These are phyloP conservation scores for Lagocephalus sceleratus DNA, from an alignment of 2,797 vertebrate species.

Conservation along the genomic window DNA sequence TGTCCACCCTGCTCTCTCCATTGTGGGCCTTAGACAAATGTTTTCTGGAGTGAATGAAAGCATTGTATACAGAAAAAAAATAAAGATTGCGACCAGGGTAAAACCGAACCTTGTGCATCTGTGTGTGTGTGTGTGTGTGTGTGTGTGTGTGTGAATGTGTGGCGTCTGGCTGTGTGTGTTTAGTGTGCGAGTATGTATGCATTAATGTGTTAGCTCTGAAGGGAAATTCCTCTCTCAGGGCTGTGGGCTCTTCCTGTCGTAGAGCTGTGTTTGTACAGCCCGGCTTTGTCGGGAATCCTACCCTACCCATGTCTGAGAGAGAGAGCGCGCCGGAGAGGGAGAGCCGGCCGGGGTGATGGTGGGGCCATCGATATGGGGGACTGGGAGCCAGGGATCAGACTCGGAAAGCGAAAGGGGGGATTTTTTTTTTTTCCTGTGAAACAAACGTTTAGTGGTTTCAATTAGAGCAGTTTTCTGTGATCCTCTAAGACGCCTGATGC, in stretches of 20 bases:
- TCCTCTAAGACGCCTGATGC: constrained; percentile 31
- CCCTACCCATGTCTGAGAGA: constrained; percentile 72
- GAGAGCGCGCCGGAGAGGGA: constrained; percentile 45
- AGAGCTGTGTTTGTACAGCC: constrained; percentile 83
- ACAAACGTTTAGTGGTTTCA: constrained; percentile 20
- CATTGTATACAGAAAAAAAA: constrained; percentile 28
- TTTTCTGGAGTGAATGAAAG: constrained; percentile 33
- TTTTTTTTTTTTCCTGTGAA: not conserved
- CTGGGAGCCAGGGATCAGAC: constrained; percentile 10
- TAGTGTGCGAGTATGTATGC: constrained; percentile 20
- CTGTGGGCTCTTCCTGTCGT: constrained; percentile 79
- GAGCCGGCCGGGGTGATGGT: constrained; percentile 33
- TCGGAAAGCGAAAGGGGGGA: constrained; percentile 6
- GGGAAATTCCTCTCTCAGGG: constrained; percentile 80
- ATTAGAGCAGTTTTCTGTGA: constrained; percentile 27
- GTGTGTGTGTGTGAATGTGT: not conserved
- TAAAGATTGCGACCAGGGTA: constrained; percentile 21
- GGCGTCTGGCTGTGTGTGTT: not conserved
- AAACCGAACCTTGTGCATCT: constrained; percentile 27
- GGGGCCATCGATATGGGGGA: constrained; percentile 18
- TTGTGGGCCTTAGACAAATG: constrained; percentile 16
- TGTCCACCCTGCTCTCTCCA: constrained; percentile 5
- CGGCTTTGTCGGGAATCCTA: constrained; percentile 82
- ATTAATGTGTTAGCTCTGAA: constrained; percentile 60
- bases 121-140: constrained; percentile 16